Percentiles rank a stretch among this genome's conserved stretches.
These are phyloP conservation scores for Julus scandinavius DNA, from an alignment of 2,888 invertebrate species.

Conservation along the genomic window DNA sequence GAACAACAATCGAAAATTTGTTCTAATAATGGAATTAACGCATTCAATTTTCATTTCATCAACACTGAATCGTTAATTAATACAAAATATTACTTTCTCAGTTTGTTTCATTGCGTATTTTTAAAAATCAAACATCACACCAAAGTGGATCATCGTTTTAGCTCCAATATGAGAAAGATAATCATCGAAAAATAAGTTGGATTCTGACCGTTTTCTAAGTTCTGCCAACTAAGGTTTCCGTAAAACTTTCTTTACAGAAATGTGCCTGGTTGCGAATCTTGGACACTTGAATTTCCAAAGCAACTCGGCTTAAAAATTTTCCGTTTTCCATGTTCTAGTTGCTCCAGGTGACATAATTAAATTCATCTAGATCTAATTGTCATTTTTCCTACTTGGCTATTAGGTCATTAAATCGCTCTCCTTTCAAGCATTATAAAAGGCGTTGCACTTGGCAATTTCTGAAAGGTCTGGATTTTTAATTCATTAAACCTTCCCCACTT, in stretches of 20 bases:
- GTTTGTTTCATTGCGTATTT: too few relatives aligned
- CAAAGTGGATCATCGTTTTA: too few relatives aligned
- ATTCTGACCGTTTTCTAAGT: not conserved
- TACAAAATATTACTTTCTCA: too few relatives aligned
- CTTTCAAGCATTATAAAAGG: not conserved
- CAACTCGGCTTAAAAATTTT: not conserved
- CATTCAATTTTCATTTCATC: too few relatives aligned
- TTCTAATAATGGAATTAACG: too few relatives aligned
- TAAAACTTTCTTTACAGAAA: not conserved
- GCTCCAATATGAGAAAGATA: too few relatives aligned
- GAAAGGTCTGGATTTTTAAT: not conserved
- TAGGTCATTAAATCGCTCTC: conserved; percentile 42
- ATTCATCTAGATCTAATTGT: not conserved
- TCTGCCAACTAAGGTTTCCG: not conserved
- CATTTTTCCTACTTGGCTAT: conserved; percentile 31
- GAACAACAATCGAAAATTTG: too few relatives aligned
- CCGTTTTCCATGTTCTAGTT: not conserved
- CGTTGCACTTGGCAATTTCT: not conserved
- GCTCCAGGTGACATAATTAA: conserved; percentile 35
- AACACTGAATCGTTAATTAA: too few relatives aligned
- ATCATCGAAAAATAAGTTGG: too few relatives aligned
- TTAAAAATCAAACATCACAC: too few relatives aligned
- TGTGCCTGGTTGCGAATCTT: not conserved
- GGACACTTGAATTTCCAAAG: not conserved
- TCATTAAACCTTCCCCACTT: not conserved